Evolutionary conservation across 2,888 invertebrate genomes (phyloP), one percentile per base, ranked within the genome.

Genomic region (Leptopilina syphax): DNA sequence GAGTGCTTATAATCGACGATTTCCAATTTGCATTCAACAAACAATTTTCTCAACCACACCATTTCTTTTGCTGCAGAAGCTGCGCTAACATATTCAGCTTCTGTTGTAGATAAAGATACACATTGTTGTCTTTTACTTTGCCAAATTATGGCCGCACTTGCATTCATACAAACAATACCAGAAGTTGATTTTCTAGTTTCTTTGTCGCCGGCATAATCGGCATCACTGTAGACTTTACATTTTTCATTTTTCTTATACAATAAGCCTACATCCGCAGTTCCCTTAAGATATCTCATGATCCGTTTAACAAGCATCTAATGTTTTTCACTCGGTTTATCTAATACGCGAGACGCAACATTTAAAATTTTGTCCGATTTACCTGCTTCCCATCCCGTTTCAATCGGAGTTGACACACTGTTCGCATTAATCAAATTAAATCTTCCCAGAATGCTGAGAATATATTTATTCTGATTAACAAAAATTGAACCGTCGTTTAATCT

Each of bases 301-400:
- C 82, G 24, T 13, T 83, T 83, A 4, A 83, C 78, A n/a, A 77
- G 10, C 18, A 24, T 50, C 81, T 82, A 83, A 68, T 82, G 76
- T 12, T 50, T 27, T 68, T 68, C 65, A 8, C 41, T 80, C 7
- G 79, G 79, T 0, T 76, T 80, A 70, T 81, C 79, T 54, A 79
- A 47, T n/a, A 63, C n/a, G 68, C 79, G 54, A 4, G 79, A 60
- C 44, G 57, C 67, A 10, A 80, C 41, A 57, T 77, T 82, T 34
- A 77, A n/a, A 3, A 7, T 18, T 66, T n/a, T 3, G 5, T 57
- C n/a, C 24, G 27, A 67, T 18, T 8, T 18, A 60, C 18, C 18
- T 8, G 18, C 8, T 1, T 65, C 50, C 65, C 65, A 77, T 12
- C 24, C 47, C 18, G 3, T 47, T 47, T 77, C 66, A n/a, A 77